Conservation (phyloP, 2,888 invertebrate genomes). For the Gymnocheta viridis region DNA sequence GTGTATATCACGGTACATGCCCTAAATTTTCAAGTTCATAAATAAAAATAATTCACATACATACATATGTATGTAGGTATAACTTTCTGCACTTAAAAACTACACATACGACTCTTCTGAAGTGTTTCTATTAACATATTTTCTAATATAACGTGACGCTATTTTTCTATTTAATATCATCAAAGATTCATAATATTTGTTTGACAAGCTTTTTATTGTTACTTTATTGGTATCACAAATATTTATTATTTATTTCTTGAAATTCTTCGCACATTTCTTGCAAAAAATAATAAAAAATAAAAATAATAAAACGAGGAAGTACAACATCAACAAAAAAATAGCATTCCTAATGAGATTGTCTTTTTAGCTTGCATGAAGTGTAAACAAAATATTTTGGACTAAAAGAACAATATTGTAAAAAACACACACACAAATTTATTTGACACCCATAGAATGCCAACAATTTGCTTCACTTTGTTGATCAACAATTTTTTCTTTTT, state of each 20-base stretch:
- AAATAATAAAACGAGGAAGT: slow-evolving; percentile 30
- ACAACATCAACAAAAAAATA: slow-evolving; percentile 13
- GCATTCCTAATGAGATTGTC: background rate
- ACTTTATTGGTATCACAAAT: background rate
- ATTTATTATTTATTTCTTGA: slow-evolving; percentile 20
- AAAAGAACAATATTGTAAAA: background rate
- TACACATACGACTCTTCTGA: too few relatives aligned
- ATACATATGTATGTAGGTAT: too few relatives aligned
- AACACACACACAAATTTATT: slow-evolving; percentile 28
- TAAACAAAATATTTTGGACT: slow-evolving; percentile 39
- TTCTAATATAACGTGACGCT: too few relatives aligned
- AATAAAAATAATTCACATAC: too few relatives aligned
- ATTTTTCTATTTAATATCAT: background rate
- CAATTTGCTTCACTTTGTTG: slow-evolving; percentile 37
- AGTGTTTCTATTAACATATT: too few relatives aligned
- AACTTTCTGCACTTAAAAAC: too few relatives aligned
- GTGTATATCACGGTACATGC: too few relatives aligned
- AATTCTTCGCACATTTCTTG: slow-evolving; percentile 24
- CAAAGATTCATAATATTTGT: background rate
- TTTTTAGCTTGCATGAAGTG: slow-evolving; percentile 3
- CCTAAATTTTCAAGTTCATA: too few relatives aligned
- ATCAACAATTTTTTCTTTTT: slow-evolving; percentile 20
- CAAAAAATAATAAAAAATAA: background rate
- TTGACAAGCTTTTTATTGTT: background rate
- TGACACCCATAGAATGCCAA: slow-evolving; percentile 57